Evolutionary conservation across 2,797 vertebrate genomes (phyloP).

Genomic region (Channallabes apus): DNA sequence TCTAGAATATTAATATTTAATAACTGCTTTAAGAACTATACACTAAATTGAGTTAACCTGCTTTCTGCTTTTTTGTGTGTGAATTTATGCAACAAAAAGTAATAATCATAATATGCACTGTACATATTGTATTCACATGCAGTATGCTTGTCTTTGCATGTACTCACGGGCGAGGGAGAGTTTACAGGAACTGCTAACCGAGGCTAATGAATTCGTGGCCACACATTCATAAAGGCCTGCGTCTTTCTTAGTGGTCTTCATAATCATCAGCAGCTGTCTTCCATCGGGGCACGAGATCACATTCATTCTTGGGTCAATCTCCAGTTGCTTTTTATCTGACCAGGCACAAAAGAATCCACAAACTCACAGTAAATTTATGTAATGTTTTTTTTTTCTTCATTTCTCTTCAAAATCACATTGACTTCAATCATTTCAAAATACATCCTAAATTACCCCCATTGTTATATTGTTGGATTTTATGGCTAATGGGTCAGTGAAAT

Average conservation of each 20-base stretch:
- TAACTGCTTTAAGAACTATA: neutral
- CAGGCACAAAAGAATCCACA: conserved; percentile 16
- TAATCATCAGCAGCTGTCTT: conserved; percentile 90
- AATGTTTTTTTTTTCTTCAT: neutral
- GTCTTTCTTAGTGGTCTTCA: conserved; percentile 87
- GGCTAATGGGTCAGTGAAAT: conserved; percentile 19
- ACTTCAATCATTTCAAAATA: conserved; percentile 2
- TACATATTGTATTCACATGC: neutral
- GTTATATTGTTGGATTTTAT: conserved; percentile 15
- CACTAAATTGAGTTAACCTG: neutral
- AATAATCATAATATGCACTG: neutral
- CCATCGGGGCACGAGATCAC: conserved; percentile 91
- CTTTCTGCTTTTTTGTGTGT: neutral
- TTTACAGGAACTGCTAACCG: conserved; percentile 87
- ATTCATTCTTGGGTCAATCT: conserved; percentile 81
- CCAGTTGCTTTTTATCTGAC: conserved; percentile 87
- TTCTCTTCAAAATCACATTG: conserved; percentile 20
- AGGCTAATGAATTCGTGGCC: conserved; percentile 86
- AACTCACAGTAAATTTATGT: neutral
- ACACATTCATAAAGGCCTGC: conserved; percentile 93
- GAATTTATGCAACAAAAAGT: neutral
- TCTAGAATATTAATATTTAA: neutral
- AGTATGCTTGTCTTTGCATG: neutral
- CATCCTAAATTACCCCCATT: conserved; percentile 11
- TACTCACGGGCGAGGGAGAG: conserved; percentile 92